Conservation (phyloP, 1,140 invertebrate species). For the Drosophila suzukii region DNA sequence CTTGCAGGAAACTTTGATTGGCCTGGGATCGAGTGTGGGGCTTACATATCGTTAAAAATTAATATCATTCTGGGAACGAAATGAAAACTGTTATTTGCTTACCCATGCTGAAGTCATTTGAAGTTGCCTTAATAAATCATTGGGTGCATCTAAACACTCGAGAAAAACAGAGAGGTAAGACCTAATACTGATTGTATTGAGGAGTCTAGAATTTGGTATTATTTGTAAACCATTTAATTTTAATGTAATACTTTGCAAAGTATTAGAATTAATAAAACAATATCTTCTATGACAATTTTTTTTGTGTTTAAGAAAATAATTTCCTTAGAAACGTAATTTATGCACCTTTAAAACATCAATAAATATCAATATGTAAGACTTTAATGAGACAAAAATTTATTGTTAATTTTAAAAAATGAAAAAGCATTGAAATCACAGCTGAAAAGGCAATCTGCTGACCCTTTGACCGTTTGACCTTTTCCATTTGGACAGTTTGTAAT, state of each 20-base stretch:
- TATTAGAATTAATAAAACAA: too few species aligned
- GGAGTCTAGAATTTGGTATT: too few species aligned
- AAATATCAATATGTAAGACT: not conserved
- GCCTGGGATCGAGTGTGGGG: not conserved
- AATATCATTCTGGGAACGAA: not conserved
- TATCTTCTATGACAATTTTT: too few species aligned
- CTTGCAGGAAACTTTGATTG: constrained; percentile 30
- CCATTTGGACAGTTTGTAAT: constrained; percentile 20
- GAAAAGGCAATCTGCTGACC: not conserved
- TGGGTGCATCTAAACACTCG: too few species aligned
- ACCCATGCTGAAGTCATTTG: not conserved
- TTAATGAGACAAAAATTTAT: not conserved
- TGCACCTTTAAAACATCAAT: too few species aligned
- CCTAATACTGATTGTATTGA: too few species aligned
- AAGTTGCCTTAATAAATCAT: too few species aligned
- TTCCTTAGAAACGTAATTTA: too few species aligned
- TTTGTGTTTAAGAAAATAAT: too few species aligned
- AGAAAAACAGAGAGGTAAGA: too few species aligned
- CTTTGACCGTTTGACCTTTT: constrained; percentile 17
- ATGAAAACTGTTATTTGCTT: constrained; percentile 3
- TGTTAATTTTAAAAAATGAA: not conserved
- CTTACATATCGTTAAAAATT: not conserved
- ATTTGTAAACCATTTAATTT: too few species aligned
- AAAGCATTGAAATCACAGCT: not conserved
- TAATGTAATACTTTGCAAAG: too few species aligned